Evolutionary conservation across 1,140 invertebrate genomes (phyloP), one percentile per base, ranked within the genome.

Genomic region (Cydia splendana): DNA sequence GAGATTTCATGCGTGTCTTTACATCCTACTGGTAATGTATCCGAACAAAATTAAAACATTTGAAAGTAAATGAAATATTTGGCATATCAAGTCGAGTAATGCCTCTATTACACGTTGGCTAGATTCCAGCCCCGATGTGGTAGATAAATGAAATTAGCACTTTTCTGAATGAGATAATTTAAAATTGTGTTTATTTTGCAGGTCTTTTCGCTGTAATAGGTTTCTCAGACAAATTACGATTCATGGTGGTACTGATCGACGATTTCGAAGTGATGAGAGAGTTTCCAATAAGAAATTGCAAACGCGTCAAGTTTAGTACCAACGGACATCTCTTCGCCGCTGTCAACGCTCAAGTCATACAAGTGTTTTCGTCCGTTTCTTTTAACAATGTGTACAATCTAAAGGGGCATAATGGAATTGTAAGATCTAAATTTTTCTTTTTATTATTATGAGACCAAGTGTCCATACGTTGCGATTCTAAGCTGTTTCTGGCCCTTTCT

Each of bases 201-300:
- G 97, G 98, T 4, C 93, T 98, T 0, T 98, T 97, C 87, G 95
- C 97, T 15, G 95, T 98, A 10, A 95, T 98, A 75, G 98, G 97
- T n/a, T 99, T 98, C 87, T 96, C 96, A 3, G 97, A 98, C 89
- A 98, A 98, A 91, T 91, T 99, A 1, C 94, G 97, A 57, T 96
- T 98, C 48, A 96, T 98, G 94, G 97, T 96, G 67, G 95, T 99
- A 48, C 92, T 98, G 45, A 97, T 98, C 81, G 97, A 98, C 82
- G 97, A 98, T 84, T 95, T 99, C n/a, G 93, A 96, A 83, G 94
- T 95, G 10, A 95, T 96, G 82, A 93, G 95, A 77, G 97, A 98
- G 86, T 97, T 98, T 85, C 91, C 95, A 1, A 95, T 97, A 30
- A 94, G 96, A 81, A 95, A 94, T 80, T 97, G 96, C 82, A 94